Evolutionary conservation across 2,888 invertebrate genomes (phyloP), one percentile per base, ranked within the genome.

Genomic region (Odontocolon sp.): DNA sequence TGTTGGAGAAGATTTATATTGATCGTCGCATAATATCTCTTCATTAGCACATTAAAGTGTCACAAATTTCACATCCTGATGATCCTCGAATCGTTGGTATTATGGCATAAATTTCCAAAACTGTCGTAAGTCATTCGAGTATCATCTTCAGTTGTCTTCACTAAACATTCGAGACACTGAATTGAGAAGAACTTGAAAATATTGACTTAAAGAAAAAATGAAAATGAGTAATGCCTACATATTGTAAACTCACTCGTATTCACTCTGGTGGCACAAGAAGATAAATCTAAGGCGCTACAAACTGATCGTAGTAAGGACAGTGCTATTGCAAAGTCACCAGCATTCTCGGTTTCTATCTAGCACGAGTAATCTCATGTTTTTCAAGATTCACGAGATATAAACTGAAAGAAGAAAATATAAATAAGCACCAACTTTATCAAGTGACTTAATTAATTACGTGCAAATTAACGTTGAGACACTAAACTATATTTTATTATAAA

Each of bases 11-110:
- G n/a, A n/a, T n/a, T 45, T 9, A 82, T 61, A 81, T 84, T 83
- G 76, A 57, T 38, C 40, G 23, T 26, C 42, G 18, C 52, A 54
- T 71, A 71, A 76, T 67, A 56, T 16, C 69, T 81, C 75, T 66
- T 64, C 77, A 78, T 81, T 76, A 78, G 67, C 67, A 78, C 69
- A 72, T 36, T 78, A 77, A 84, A 80, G 61, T 21, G 56, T 47
- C 77, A 14, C 57, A 71, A 47, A 57, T 59, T 64, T 42, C 33
- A 40, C 33, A 18, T 36, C 47, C 23, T 23, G 21, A 23, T 23
- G 45, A 3, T 23, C 18, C 45, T 1, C 18, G 45, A 18, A 3
- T 21, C 3, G 18, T 42, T 45, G 0, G 8, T 6, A 40, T 31
- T 6, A 52, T 66, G 18, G 2, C 42, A 18, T 40, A 40, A 40